Evolutionary conservation across 2,888 invertebrate genomes (phyloP), one percentile per base, ranked within the genome.

Genomic region (Punctoribates punctum): DNA sequence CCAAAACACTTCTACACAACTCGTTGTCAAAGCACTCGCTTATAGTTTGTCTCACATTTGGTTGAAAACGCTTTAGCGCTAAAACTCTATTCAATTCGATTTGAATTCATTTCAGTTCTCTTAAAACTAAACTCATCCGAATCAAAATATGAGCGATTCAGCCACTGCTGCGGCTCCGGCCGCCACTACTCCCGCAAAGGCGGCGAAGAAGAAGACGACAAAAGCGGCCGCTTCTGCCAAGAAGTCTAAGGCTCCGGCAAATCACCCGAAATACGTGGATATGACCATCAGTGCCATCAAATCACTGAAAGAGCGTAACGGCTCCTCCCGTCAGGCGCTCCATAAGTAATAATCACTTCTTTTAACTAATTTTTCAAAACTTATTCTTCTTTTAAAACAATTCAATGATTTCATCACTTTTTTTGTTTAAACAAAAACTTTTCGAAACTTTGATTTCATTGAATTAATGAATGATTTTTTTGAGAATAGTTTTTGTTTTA

Each of bases 281-380:
- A 88, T 89, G 88, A 88, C 89, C 0, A 86, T 85, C 79, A 84
- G 83, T 54, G 88, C 89, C 1, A 81, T 84, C 79, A 77, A 77
- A 17, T 78, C 76, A 8, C 77, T 83, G 65, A 82, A 81, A 75
- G 84, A 84, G 80, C 85, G 87, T 34, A 86, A 86, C 74, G 89
- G 89, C 34, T 89, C 88, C 0, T 88, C 88, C 0, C 80, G 84
- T 6, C 82, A 82, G 62, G 87, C 88, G 1, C 89, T 89, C 82
- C 89, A 88, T 82, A 89, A 89, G 81, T 89, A 88, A 54, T 54
- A 48, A 11, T 82, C 11, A 3, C 15, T 57, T 23, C n/a, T 27
- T 11, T 27, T 60, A 8, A 60, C 4, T 60, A 17, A 6, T 17
- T 8, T 23, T 17, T 57, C 23, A 23, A 57, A 23, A 17, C 23